phyloP scores from a whole-genome alignment of 1,140 invertebrate genomes.

The Hyphantria cunea region DNA sequence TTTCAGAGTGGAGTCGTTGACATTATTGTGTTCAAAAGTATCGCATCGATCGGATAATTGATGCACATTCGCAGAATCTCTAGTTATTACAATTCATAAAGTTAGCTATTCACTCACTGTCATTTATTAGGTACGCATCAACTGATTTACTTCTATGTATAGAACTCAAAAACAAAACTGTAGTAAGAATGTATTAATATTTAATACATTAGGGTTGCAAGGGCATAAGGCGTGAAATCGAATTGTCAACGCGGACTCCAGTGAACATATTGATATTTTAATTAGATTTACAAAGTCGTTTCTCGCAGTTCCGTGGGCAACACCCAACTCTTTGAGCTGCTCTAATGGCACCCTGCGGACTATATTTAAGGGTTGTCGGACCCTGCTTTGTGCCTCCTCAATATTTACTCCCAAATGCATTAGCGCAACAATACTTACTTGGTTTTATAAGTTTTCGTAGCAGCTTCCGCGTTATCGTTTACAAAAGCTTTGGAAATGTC shows the following conservation, averaged over 20 bases:
- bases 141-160: neutral
- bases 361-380: constrained; percentile 75
- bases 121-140: neutral
- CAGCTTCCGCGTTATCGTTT: constrained; percentile 81
- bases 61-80: constrained; percentile 48
- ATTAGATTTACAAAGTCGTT: constrained; percentile 80
- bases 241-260: constrained; percentile 73
- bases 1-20: constrained; percentile 57
- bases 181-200: constrained; percentile 31
- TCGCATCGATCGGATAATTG: constrained; percentile 53
- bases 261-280: constrained; percentile 81
- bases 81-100: constrained; percentile 8
- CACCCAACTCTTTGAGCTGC: constrained; percentile 78
- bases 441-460: constrained; percentile 76
- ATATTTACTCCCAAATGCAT: constrained; percentile 81
- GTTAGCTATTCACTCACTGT: neutral
- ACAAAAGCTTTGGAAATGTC: constrained; percentile 75
- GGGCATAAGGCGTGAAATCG: constrained; percentile 71
- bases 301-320: constrained; percentile 60
- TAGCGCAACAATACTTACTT: constrained; percentile 78
- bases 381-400: constrained; percentile 72
- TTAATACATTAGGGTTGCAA: constrained; percentile 28
- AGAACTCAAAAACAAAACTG: constrained; percentile 13
- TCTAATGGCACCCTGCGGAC: constrained; percentile 79
- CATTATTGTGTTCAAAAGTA: constrained; percentile 53